Evolutionary conservation across 2,888 invertebrate species (phyloP).

Genomic region (Dasysyrphus tricinctus): DNA sequence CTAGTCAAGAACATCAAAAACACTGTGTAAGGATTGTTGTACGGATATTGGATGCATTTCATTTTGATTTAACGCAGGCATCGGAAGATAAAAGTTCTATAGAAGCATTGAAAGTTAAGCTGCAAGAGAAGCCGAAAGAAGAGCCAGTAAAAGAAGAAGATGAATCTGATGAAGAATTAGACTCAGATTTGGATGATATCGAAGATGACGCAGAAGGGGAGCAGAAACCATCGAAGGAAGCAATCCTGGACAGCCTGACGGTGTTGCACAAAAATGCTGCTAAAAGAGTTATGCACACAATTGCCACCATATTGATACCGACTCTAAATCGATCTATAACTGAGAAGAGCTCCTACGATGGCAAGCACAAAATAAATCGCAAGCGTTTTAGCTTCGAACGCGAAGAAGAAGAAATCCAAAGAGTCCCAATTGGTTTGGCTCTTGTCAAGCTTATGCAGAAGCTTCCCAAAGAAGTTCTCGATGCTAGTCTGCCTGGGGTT

Average conservation of each 20-base stretch:
- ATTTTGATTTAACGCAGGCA: constrained; percentile 92
- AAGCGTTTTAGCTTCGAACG: constrained; percentile 87
- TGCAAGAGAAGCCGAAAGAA: constrained; percentile 76
- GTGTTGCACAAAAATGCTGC: constrained; percentile 89
- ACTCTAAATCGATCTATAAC: constrained; percentile 90
- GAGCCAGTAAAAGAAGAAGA: constrained; percentile 81
- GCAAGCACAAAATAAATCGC: constrained; percentile 91
- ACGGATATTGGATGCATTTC: constrained; percentile 94
- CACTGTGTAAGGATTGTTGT: constrained; percentile 91
- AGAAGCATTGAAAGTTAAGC: constrained; percentile 77
- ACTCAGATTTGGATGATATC: constrained; percentile 77
- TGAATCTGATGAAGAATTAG: constrained; percentile 78
- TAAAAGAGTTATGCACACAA: constrained; percentile 89
- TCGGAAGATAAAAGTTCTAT: constrained; percentile 78
- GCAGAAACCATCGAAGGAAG: constrained; percentile 79
- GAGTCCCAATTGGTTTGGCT: constrained; percentile 96
- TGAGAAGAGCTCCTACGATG: constrained; percentile 89
- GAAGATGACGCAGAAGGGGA: constrained; percentile 76
- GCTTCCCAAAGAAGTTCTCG: constrained; percentile 90
- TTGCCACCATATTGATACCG: constrained; percentile 90
- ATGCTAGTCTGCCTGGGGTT: constrained; percentile 91
- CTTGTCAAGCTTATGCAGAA: constrained; percentile 95
- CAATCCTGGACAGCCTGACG: constrained; percentile 82
- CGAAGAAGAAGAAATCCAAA: constrained; percentile 95
- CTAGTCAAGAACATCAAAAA: constrained; percentile 90